phyloP scores from a whole-genome alignment of 2,113 vertebrate genomes.

The Trogon surrucura region DNA sequence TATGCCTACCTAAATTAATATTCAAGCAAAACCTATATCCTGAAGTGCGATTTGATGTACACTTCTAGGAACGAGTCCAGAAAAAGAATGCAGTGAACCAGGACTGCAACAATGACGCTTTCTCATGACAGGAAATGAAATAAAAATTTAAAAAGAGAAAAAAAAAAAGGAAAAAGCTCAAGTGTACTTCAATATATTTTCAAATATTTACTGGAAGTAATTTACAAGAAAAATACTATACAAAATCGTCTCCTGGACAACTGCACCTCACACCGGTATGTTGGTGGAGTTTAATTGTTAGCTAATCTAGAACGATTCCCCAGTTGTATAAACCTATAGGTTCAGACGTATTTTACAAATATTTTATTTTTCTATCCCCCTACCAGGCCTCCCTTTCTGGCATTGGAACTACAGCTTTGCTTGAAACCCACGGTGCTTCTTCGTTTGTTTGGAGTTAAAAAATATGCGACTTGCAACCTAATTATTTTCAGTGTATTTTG shows the following conservation, averaged over 20 bases:
- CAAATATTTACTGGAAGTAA: constrained; percentile 98
- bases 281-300: constrained; percentile 82
- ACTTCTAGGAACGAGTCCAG: constrained; percentile 86
- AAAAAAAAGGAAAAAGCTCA: constrained; percentile 60
- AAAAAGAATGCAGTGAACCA: constrained; percentile 85
- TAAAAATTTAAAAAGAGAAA: constrained; percentile 73
- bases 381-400: constrained; percentile 62
- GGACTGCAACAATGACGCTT: constrained; percentile 88
- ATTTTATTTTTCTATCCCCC: constrained; percentile 14
- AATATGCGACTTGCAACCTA: constrained; percentile 47
- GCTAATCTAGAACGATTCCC: constrained; percentile 90
- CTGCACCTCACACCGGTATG: constrained; percentile 89
- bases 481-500: constrained; percentile 39
- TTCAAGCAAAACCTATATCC: constrained; percentile 89
- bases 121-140: constrained; percentile 78
- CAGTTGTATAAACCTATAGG: constrained; percentile 82
- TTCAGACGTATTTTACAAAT: constrained; percentile 78
- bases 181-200: constrained; percentile 96
- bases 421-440: constrained; percentile 65
- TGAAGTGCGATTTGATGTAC: constrained; percentile 87
- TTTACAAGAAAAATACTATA: constrained; percentile 99
- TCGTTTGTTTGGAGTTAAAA: constrained; percentile 56
- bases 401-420: constrained; percentile 70
- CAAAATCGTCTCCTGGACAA: constrained; percentile 97
- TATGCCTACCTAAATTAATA: constrained; percentile 86